Conservation (phyloP, 2,888 invertebrate genomes). For the Desoria tigrina region DNA sequence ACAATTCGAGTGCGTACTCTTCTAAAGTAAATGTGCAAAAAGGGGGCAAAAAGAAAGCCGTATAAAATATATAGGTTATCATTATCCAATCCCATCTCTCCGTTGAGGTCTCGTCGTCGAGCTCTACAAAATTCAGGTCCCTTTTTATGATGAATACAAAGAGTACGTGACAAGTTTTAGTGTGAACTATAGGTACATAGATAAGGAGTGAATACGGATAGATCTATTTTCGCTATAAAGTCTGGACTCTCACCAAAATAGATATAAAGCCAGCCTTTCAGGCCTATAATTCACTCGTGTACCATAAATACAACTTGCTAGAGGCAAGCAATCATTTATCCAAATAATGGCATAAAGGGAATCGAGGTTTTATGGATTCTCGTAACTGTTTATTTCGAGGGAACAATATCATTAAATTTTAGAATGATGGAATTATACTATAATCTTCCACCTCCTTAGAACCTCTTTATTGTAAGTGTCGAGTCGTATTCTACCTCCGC, state of each 20-base stretch:
- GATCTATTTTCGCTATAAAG: too few species aligned
- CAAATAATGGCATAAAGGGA: background rate
- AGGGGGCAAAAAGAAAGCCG: too few species aligned
- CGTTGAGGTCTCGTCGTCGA: too few species aligned
- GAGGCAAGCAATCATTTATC: background rate
- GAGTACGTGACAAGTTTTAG: slow-evolving; percentile 5
- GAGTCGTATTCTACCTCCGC: background rate
- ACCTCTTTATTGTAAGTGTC: background rate
- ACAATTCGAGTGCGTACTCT: too few species aligned
- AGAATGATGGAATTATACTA: background rate
- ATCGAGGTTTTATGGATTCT: background rate
- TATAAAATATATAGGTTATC: too few species aligned
- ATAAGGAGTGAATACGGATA: background rate
- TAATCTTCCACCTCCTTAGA: background rate
- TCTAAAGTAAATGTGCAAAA: too few species aligned
- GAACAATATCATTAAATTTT: slow-evolving; percentile 7
- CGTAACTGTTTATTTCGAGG: slow-evolving; percentile 1
- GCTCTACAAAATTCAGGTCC: too few species aligned
- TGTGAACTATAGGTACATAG: background rate
- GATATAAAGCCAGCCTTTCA: too few species aligned
- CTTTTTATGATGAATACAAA: slow-evolving; percentile 1
- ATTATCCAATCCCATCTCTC: too few species aligned
- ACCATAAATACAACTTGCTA: too few species aligned
- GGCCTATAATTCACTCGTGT: too few species aligned
- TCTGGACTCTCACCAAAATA: too few species aligned